phyloP scores from a whole-genome alignment of 2,113 vertebrate species.

The Cacatua alba region DNA sequence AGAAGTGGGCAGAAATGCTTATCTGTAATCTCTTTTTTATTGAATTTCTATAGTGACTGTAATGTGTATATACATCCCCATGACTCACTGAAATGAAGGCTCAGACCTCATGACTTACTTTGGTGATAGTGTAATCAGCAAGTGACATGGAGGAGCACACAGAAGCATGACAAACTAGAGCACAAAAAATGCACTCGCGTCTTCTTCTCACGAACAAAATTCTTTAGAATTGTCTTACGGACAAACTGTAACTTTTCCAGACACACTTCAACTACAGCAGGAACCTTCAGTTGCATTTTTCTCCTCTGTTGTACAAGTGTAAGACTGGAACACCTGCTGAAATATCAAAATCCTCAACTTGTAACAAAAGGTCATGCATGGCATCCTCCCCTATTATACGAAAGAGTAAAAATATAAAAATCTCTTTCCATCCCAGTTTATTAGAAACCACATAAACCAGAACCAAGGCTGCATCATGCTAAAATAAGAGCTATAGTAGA shows the following conservation, averaged over 20 bases:
- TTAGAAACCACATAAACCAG: not conserved
- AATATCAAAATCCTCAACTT: not conserved
- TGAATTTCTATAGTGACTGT: constrained; percentile 9
- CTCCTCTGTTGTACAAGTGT: not conserved
- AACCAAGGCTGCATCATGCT: not conserved
- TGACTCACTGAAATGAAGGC: not conserved
- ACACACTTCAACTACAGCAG: not conserved
- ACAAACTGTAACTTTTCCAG: not conserved
- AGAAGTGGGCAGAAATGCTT: not conserved
- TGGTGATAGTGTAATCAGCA: not conserved
- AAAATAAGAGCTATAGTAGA: not conserved
- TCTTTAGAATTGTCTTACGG: not conserved
- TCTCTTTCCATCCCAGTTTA: not conserved
- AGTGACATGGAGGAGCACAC: not conserved
- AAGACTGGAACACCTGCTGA: not conserved
- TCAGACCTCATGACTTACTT: not conserved
- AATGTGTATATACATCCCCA: not conserved
- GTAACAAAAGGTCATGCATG: not conserved
- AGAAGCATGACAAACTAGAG: not conserved
- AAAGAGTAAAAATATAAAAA: not conserved
- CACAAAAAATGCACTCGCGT: not conserved
- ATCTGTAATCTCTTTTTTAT: constrained; percentile 2
- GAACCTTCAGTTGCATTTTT: not conserved
- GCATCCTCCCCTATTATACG: not conserved
- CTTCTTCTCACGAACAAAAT: not conserved